Conservation (phyloP, 2,797 vertebrate genomes). For the Anas flavirostris region DNA sequence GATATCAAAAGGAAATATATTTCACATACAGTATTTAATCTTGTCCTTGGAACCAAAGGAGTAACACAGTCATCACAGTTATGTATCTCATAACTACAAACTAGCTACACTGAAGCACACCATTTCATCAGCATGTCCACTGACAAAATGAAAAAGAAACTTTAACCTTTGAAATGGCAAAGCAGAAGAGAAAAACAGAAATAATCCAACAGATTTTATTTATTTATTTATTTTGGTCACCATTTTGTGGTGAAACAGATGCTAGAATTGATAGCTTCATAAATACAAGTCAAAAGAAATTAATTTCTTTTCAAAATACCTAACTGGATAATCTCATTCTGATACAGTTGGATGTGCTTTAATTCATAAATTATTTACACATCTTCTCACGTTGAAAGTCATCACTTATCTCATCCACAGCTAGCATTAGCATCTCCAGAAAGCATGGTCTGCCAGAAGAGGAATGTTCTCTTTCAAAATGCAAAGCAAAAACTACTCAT, state of each 20-base stretch:
- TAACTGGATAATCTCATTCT: not conserved
- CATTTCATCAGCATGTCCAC: not conserved
- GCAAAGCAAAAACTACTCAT: conserved; percentile 62
- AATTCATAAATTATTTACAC: conserved; percentile 53
- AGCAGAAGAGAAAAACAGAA: not conserved
- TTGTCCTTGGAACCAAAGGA: not conserved
- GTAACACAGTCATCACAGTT: not conserved
- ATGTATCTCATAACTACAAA: not conserved
- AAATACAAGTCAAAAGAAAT: not conserved
- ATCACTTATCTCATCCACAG: conserved; percentile 21
- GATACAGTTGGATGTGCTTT: not conserved
- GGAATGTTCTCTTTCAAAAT: conserved; percentile 48
- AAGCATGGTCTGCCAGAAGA: conserved; percentile 36
- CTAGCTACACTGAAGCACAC: not conserved
- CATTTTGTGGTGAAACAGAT: not conserved
- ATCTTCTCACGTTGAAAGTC: conserved; percentile 16
- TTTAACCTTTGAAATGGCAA: not conserved
- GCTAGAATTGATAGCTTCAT: not conserved
- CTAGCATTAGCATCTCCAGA: conserved; percentile 40
- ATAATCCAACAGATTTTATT: not conserved
- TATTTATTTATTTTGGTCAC: not conserved
- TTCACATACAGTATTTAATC: not conserved
- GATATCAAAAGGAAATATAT: not conserved
- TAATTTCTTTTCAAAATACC: not conserved
- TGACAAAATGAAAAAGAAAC: not conserved